phyloP scores from a whole-genome alignment of 2,113 vertebrate genomes.

The Tichodroma muraria region DNA sequence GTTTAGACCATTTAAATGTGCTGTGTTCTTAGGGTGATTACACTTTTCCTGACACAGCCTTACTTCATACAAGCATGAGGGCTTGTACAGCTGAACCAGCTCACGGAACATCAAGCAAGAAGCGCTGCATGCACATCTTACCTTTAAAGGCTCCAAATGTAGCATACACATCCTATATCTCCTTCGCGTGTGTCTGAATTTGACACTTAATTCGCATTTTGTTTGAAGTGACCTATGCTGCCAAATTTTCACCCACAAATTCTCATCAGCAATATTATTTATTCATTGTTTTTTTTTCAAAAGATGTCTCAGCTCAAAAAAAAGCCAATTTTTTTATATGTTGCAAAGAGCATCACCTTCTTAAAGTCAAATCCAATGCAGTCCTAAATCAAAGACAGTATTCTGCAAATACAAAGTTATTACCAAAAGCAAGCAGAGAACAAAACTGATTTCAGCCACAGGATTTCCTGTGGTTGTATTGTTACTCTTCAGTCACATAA shows the following conservation, averaged over 20 bases:
- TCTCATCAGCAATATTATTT: not conserved
- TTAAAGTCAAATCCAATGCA: accelerated
- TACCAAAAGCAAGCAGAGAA: not conserved
- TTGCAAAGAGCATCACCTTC: not conserved
- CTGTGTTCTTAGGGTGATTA: not conserved
- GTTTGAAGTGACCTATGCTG: not conserved
- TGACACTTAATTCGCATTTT: not conserved
- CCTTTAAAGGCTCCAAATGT: not conserved
- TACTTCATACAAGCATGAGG: not conserved
- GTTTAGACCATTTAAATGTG: not conserved
- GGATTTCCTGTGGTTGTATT: constrained; percentile 70
- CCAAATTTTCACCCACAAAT: not conserved
- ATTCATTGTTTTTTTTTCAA: not conserved
- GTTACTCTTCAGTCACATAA: constrained; percentile 36
- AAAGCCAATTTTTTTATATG: accelerated
- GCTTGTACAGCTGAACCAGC: not conserved
- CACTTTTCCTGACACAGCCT: not conserved
- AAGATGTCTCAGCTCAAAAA: not conserved
- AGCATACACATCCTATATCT: accelerated
- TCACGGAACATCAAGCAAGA: not conserved
- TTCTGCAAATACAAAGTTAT: not conserved
- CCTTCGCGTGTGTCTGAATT: accelerated
- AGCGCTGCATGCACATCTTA: not conserved
- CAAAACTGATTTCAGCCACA: constrained; percentile 53
- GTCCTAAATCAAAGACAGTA: not conserved